Percentiles rank a stretch among this genome's conserved stretches.
These are phyloP conservation scores for Brachyrhaphis roseni DNA, from an alignment of 2,797 vertebrate genomes.

Conservation along the genomic window DNA sequence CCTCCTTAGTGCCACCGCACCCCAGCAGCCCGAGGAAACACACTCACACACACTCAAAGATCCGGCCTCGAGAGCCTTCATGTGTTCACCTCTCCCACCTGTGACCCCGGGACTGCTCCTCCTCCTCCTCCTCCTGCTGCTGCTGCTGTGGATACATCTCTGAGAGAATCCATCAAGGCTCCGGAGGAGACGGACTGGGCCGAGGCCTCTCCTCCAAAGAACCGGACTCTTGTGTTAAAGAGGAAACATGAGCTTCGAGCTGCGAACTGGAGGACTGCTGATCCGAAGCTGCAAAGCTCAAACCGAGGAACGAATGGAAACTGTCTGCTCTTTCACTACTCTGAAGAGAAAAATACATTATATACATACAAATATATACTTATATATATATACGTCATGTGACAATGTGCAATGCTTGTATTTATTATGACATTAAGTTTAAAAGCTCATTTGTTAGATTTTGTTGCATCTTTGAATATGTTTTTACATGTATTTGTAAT, in stretches of 20 bases:
- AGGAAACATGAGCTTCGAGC: slow-evolving; percentile 57
- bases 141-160: slow-evolving; percentile 47
- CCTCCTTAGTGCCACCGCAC: slow-evolving; percentile 81
- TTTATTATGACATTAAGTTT: slow-evolving; percentile 87
- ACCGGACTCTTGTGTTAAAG: slow-evolving; percentile 40
- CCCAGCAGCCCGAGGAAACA: slow-evolving; percentile 65
- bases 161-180: slow-evolving; percentile 38
- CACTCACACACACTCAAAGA: neutral
- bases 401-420: slow-evolving; percentile 96
- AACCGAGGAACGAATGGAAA: slow-evolving; percentile 56
- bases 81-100: slow-evolving; percentile 36
- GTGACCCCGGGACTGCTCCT: slow-evolving; percentile 54
- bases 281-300: slow-evolving; percentile 68
- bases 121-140: slow-evolving; percentile 37
- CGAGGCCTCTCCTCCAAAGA: slow-evolving; percentile 7
- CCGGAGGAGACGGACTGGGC: slow-evolving; percentile 14
- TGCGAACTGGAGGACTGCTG: slow-evolving; percentile 61
- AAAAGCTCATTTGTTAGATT: slow-evolving; percentile 76
- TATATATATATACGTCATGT: slow-evolving; percentile 78
- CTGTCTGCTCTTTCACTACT: slow-evolving; percentile 55
- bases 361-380: slow-evolving; percentile 62
- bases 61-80: slow-evolving; percentile 35
- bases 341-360: slow-evolving; percentile 57
- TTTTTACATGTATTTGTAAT: slow-evolving; percentile 78
- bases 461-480: slow-evolving; percentile 71